These are phyloP conservation scores for Quadroppia sp. DNA, from an alignment of 2,888 invertebrate genomes.

Conservation along the genomic window DNA sequence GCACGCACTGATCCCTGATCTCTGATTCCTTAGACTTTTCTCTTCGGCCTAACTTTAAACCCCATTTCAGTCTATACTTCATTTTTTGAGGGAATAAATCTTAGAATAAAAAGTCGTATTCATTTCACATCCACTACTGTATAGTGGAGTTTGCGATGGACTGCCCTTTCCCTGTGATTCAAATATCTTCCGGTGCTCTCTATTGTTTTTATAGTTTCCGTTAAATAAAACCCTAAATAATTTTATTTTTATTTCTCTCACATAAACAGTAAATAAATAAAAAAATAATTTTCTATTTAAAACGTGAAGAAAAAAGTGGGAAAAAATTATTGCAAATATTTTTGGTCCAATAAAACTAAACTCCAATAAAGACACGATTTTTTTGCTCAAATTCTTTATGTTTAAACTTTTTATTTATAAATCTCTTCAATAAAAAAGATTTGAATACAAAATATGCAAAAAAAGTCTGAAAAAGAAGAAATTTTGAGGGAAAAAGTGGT, in stretches of 20 bases:
- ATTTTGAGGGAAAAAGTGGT: not conserved
- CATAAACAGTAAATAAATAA: too few relatives aligned
- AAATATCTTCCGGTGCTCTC: not conserved
- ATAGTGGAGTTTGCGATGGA: slow-evolving; percentile 4
- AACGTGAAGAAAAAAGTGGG: too few relatives aligned
- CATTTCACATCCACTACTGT: not conserved
- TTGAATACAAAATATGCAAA: slow-evolving; percentile 25
- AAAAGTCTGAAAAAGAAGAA: not conserved
- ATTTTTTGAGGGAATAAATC: slow-evolving; percentile 3
- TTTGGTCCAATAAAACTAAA: too few relatives aligned
- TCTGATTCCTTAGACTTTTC: not conserved
- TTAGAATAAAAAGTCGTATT: not conserved
- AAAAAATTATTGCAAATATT: too few relatives aligned
- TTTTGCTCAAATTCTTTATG: not conserved
- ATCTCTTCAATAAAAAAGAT: slow-evolving; percentile 10
- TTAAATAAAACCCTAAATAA: not conserved
- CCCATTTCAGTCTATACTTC: slow-evolving; percentile 1
- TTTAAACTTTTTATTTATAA: not conserved
- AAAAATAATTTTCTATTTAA: too few relatives aligned
- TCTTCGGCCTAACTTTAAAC: slow-evolving; percentile 18
- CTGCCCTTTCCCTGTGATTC: not conserved
- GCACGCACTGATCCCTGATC: slow-evolving; percentile 22
- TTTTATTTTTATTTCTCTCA: not conserved
- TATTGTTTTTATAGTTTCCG: not conserved
- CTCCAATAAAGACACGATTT: too few relatives aligned